Conservation (phyloP, 1,140 invertebrate species). For the Steinernema feltiae region DNA sequence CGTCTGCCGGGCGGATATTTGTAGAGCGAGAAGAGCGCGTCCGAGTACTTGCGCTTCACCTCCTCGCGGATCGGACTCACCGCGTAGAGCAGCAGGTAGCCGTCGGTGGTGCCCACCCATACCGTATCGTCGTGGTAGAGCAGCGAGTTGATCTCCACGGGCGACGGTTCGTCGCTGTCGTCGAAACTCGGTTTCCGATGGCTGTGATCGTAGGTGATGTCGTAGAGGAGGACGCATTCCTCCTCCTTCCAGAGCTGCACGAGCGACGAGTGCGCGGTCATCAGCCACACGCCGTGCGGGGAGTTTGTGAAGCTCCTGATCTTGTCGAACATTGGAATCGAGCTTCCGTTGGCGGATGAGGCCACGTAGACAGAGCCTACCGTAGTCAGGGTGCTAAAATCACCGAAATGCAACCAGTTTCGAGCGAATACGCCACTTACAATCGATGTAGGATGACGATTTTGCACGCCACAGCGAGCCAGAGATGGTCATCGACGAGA, state of each 20-base stretch:
- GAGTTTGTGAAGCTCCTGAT: constrained; percentile 46
- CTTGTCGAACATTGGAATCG: constrained; percentile 47
- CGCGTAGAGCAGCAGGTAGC: constrained; percentile 62
- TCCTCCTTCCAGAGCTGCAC: constrained; percentile 62
- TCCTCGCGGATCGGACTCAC: constrained; percentile 24
- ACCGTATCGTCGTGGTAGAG: constrained; percentile 59
- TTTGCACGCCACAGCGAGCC: constrained; percentile 62
- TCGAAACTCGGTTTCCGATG: constrained; percentile 57
- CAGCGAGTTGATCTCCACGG: constrained; percentile 59
- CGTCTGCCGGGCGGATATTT: constrained; percentile 49
- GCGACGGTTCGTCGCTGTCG: constrained; percentile 57
- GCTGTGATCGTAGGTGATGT: constrained; percentile 60
- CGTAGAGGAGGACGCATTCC: constrained; percentile 62
- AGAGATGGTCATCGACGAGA: constrained; percentile 59
- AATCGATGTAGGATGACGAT: constrained; percentile 61
- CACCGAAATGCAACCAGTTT: neutral
- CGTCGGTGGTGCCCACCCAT: constrained; percentile 63
- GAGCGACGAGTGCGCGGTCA: constrained; percentile 61
- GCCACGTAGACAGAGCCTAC: constrained; percentile 61
- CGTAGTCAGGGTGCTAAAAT: constrained; percentile 60
- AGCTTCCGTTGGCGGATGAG: constrained; percentile 48
- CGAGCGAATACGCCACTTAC: constrained; percentile 42
- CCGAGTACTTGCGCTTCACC: constrained; percentile 4
- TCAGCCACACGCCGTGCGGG: constrained; percentile 61
- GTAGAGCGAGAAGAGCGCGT: neutral